Conservation (phyloP, 37 sponge, comb jelly and placozoan genomes). For the Petrosia ficiformis region DNA sequence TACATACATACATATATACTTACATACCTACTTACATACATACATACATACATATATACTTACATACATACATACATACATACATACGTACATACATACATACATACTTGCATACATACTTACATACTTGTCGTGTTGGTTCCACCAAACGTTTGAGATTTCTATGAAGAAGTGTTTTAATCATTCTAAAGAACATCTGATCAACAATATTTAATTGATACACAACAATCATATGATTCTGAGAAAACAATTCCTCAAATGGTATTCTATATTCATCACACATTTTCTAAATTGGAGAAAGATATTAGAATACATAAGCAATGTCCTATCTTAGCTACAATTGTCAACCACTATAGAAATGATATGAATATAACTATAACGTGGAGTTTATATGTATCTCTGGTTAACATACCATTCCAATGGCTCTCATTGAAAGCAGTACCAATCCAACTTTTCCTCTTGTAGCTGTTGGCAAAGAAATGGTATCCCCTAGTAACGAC, state of each 20-base stretch:
- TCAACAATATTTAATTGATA: conserved; percentile 32
- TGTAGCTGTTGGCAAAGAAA: neutral
- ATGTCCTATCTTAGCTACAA: neutral
- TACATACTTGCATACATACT: neutral
- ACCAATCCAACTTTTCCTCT: neutral
- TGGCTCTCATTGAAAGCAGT: neutral
- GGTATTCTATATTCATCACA: neutral
- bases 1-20: too few relatives aligned
- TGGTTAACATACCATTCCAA: neutral
- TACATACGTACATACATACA: neutral
- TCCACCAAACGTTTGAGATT: conserved; percentile 21
- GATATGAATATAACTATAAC: too few relatives aligned
- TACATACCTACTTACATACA: neutral
- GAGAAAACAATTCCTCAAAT: neutral
- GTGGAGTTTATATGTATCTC: too few relatives aligned
- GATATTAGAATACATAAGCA: neutral
- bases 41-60: too few relatives aligned
- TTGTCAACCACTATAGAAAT: too few relatives aligned
- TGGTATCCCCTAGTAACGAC: neutral
- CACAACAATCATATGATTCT: neutral
- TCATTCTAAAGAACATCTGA: neutral
- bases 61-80: too few relatives aligned
- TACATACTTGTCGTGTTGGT: conserved; percentile 24
- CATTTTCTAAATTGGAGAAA: neutral
- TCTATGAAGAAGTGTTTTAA: conserved; percentile 14